A percentile compares a stretch with the other conserved stretches of the same genome.
Evolutionary conservation across 2,113 vertebrate genomes (phyloP).

Genomic region (Aviceda subcristata): DNA sequence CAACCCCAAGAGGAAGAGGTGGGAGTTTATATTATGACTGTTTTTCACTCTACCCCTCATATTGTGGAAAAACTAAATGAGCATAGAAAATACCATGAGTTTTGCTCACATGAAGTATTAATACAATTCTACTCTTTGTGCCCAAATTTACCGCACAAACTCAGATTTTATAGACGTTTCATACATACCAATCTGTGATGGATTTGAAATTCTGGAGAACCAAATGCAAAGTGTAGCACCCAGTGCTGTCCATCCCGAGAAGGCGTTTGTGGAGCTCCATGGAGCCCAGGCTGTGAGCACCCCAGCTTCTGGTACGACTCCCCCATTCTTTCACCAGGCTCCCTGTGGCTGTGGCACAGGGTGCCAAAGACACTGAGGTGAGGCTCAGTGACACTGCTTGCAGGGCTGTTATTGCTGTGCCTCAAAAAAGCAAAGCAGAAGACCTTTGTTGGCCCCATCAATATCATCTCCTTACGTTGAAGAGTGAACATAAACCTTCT

Average conservation of each 20-base stretch:
- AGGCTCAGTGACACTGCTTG: not conserved
- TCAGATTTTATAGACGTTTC: not conserved
- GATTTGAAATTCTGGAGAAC: not conserved
- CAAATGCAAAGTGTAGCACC: not conserved
- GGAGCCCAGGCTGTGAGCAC: not conserved
- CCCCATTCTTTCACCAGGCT: not conserved
- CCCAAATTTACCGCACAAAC: not conserved
- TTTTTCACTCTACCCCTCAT: not conserved
- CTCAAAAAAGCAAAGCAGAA: not conserved
- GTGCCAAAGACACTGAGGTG: not conserved
- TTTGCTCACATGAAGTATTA: not conserved
- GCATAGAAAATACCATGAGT: not conserved
- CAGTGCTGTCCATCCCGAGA: not conserved
- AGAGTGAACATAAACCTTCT: not conserved
- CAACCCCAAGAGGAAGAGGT: not conserved
- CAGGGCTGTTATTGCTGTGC: not conserved
- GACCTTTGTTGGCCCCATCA: not conserved
- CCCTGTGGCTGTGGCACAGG: fast-evolving
- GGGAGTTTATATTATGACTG: not conserved
- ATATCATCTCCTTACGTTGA: not conserved
- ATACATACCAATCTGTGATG: not conserved
- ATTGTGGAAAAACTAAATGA: not conserved
- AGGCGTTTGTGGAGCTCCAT: fast-evolving
- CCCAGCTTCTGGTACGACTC: fast-evolving
- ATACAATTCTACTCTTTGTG: not conserved